Evolutionary conservation across 2,113 vertebrate species (phyloP), one percentile per base, ranked within the genome.

Genomic region (Percopsis transmontana): DNA sequence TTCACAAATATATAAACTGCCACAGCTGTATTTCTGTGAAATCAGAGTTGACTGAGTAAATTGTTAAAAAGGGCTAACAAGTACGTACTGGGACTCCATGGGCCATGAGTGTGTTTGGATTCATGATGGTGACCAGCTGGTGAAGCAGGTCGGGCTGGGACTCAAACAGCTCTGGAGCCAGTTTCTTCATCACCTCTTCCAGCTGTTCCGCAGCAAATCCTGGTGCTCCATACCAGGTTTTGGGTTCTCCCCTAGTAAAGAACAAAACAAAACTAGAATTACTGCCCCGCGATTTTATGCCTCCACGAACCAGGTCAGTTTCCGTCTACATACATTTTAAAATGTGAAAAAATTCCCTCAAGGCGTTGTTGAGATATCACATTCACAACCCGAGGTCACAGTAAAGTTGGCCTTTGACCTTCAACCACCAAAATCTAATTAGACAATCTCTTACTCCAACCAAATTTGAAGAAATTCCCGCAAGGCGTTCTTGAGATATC

Each of bases 101-200:
- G 70, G 93, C 89, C 97, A 99, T 99, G 70, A 99, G 91, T 20
- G 96, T 98, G 85, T 99, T 99, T 62, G 97, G 97, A 90, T 99
- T 99, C 97, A 99, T 99, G 92, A 99, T 99, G 89, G 97, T 99
- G 90, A 99, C 97, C 55, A 99, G 94, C 86, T 99, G 97, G 85
- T 99, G 97, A 72, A 99, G 91, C 38, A 99, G 94, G 83, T 99
- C 97, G 2, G 97, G 97, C 90, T 99, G 97, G 71, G 94, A 95
- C 70, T 96, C 94, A 80, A 99, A 99, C 58, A 99, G 91, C 86
- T 99, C 97, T 1, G 97, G 97, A 74, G 97, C 96, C 63, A 99
- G 90, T 72, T 94, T 98, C 92, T 92, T 99, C 97, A 99, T 99
- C 58, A 99, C 97, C 8, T 86, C 94, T 81, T 99, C 97, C 56